A percentile compares a stretch with the other conserved stretches of the same genome.
Conservation (phyloP, 1,140 invertebrate species). For the Physella acuta region DNA sequence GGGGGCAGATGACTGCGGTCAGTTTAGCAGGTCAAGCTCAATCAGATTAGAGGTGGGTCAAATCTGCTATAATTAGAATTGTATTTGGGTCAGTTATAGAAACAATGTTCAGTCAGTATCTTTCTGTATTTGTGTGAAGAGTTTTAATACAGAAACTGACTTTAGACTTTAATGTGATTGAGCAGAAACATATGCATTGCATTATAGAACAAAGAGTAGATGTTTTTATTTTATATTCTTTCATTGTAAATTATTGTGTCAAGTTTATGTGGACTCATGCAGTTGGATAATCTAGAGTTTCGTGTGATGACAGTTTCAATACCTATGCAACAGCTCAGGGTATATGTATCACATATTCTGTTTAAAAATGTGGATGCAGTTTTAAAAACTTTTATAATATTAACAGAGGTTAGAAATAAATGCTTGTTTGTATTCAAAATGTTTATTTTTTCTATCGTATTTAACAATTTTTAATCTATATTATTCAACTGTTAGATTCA, state of each 20-base stretch:
- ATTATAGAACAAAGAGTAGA: not conserved
- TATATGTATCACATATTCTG: not conserved
- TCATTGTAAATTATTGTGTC: too few species aligned
- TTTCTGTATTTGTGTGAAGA: not conserved
- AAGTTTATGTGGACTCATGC: too few species aligned
- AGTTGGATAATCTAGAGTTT: not conserved
- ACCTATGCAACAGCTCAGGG: not conserved
- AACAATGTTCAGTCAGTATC: not conserved
- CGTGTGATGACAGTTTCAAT: not conserved
- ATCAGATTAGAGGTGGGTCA: not conserved
- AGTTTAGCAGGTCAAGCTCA: not conserved
- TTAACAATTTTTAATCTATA: not conserved
- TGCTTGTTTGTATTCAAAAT: not conserved
- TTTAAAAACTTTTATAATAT: not conserved
- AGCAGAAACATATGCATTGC: not conserved
- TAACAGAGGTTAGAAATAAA: not conserved
- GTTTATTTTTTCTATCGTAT: not conserved
- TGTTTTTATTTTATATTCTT: not conserved
- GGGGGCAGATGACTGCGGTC: not conserved
- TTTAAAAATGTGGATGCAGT: not conserved
- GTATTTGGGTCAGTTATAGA: not conserved
- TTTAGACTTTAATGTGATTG: not conserved
- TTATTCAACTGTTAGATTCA: slow-evolving; percentile 40
- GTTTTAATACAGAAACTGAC: not conserved
- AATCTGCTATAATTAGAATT: not conserved